Conservation (phyloP, 2,888 invertebrate species). For the Hoplodrina blanda region DNA sequence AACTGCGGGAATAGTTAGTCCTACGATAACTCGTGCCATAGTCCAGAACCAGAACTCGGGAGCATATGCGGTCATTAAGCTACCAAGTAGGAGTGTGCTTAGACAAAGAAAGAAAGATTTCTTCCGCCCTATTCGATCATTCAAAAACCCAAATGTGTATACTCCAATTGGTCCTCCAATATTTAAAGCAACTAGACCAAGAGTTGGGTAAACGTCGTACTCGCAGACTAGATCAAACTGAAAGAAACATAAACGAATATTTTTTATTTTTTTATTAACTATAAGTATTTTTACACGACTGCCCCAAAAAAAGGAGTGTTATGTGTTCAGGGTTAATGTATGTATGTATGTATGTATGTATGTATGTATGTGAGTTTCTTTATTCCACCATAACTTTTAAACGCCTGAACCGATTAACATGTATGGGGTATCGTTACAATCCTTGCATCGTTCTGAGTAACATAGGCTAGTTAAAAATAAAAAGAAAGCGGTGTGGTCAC, state of each 20-base stretch:
- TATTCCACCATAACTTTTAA: too few species aligned
- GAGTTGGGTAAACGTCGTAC: constrained; percentile 95
- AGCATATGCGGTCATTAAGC: constrained; percentile 94
- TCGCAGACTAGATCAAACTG: constrained; percentile 98
- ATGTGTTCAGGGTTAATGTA: too few species aligned
- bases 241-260: constrained; percentile 15
- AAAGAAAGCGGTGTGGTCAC: too few species aligned
- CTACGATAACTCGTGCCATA: constrained; percentile 95
- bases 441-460: too few species aligned
- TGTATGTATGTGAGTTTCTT: too few species aligned
- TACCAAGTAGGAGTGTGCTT: constrained; percentile 94
- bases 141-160: constrained; percentile 95
- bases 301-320: too few species aligned
- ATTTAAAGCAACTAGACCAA: constrained; percentile 96
- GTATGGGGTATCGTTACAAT: too few species aligned
- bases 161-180: constrained; percentile 97
- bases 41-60: constrained; percentile 96
- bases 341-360: too few species aligned
- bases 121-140: constrained; percentile 96
- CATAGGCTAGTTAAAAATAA: too few species aligned
- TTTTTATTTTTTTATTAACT: neutral
- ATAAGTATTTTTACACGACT: neutral
- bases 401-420: too few species aligned
- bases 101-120: constrained; percentile 96
- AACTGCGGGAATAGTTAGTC: constrained; percentile 97